These are phyloP conservation scores for Chalcis sispes DNA, from an alignment of 2,888 invertebrate genomes.

Conservation along the genomic window DNA sequence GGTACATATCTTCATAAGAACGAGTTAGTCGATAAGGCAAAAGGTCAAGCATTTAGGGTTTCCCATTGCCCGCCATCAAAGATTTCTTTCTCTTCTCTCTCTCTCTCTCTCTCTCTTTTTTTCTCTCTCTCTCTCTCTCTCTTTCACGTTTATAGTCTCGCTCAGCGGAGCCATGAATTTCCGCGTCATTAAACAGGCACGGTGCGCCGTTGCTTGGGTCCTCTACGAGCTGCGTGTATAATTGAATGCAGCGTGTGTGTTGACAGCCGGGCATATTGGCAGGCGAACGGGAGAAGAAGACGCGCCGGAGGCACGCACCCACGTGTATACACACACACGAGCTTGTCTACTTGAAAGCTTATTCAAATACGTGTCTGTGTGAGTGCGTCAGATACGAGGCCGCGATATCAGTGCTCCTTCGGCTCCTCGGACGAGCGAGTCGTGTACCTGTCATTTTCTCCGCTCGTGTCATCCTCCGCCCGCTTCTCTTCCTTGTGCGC, in stretches of 20 bases:
- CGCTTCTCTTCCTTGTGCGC: constrained; percentile 25
- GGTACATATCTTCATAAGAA: constrained; percentile 3
- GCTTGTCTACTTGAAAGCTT: neutral
- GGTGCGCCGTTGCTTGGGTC: constrained; percentile 12
- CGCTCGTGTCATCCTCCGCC: constrained; percentile 70
- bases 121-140: neutral
- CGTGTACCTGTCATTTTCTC: constrained; percentile 76
- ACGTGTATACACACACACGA: neutral
- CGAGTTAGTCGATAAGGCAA: constrained; percentile 38
- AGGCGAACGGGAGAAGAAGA: constrained; percentile 64
- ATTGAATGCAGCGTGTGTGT: constrained; percentile 75
- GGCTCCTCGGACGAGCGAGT: constrained; percentile 68
- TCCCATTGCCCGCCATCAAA: neutral
- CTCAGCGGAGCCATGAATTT: constrained; percentile 28
- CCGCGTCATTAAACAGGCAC: constrained; percentile 49
- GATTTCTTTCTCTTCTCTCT: neutral
- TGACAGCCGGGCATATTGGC: constrained; percentile 75
- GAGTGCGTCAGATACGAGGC: constrained; percentile 73
- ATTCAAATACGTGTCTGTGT: constrained; percentile 61
- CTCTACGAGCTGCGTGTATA: constrained; percentile 69
- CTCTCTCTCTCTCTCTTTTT: neutral
- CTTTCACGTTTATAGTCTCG: constrained; percentile 11
- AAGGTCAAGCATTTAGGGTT: constrained; percentile 41
- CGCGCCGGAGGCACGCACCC: constrained; percentile 18
- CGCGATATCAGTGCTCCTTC: constrained; percentile 70